Conservation (phyloP, 2,797 vertebrate species). For the Falco naumanni region DNA sequence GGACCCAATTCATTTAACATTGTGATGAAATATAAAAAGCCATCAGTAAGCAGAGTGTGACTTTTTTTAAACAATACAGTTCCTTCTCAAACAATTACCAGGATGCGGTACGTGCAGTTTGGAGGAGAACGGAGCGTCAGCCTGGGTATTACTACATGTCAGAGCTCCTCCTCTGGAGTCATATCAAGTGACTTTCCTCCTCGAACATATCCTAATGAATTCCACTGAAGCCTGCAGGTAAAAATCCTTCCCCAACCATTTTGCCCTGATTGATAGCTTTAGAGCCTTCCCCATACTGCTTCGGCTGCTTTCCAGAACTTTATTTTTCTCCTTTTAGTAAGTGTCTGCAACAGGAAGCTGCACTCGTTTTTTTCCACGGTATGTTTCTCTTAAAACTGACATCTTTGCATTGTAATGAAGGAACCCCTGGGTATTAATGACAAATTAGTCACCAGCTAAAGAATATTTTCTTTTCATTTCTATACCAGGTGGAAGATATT, state of each 20-base stretch:
- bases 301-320: constrained; percentile 23
- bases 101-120: neutral
- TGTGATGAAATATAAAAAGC: neutral
- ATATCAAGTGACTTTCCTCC: neutral
- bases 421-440: constrained; percentile 63
- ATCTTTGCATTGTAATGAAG: constrained; percentile 52
- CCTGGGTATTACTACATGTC: neutral
- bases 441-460: constrained; percentile 62
- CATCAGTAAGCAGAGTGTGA: neutral
- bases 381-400: constrained; percentile 46
- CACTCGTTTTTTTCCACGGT: neutral
- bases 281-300: neutral
- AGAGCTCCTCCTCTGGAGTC: constrained; percentile 32
- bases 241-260: constrained; percentile 1
- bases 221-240: constrained; percentile 47
- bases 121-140: neutral
- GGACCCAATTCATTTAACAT: neutral
- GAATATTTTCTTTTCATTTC: constrained; percentile 46
- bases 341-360: constrained; percentile 36
- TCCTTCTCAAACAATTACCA: neutral
- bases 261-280: constrained; percentile 21
- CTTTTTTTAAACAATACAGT: neutral
- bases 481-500: constrained; percentile 67
- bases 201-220: neutral
- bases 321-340: neutral